These are phyloP conservation scores for Danionella dracula DNA, from an alignment of 2,797 vertebrate species.

Conservation along the genomic window DNA sequence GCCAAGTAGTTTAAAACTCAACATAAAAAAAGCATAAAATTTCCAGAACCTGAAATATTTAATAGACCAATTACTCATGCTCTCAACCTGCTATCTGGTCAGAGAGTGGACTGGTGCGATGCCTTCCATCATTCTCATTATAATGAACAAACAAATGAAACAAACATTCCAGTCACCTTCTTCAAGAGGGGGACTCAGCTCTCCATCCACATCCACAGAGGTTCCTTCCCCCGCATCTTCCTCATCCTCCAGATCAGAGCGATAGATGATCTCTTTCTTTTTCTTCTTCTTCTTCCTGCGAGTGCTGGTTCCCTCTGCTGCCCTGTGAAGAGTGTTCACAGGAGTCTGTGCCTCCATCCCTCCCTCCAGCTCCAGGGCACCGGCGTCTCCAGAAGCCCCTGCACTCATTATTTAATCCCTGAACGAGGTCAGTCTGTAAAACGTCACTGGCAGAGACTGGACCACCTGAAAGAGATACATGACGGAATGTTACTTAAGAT, in stretches of 20 bases:
- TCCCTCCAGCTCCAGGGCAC: conserved; percentile 45
- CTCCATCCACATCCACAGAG: conserved; percentile 71
- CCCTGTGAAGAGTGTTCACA: conserved; percentile 55
- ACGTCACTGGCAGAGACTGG: no score
- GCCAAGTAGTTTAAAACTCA: no score
- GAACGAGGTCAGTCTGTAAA: not conserved
- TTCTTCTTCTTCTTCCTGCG: conserved; percentile 76
- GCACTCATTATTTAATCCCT: not conserved
- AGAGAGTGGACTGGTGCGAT: not conserved
- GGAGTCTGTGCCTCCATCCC: conserved; percentile 55
- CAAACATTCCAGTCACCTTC: conserved; percentile 60
- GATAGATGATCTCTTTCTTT: conserved; percentile 77
- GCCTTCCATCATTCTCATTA: not conserved
- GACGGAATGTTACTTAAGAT: not conserved
- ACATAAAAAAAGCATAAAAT: no score
- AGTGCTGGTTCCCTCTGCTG: conserved; percentile 61
- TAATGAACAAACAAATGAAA: not conserved
- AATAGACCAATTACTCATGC: not conserved
- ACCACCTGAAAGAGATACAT: not conserved
- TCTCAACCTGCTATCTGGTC: not conserved
- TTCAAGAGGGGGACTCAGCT: conserved; percentile 62
- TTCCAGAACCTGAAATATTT: no score
- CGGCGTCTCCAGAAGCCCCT: not conserved
- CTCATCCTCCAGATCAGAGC: conserved; percentile 71
- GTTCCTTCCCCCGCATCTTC: conserved; percentile 64